phyloP scores from a whole-genome alignment of 2,797 vertebrate species.

The Neostethus bicornis region DNA sequence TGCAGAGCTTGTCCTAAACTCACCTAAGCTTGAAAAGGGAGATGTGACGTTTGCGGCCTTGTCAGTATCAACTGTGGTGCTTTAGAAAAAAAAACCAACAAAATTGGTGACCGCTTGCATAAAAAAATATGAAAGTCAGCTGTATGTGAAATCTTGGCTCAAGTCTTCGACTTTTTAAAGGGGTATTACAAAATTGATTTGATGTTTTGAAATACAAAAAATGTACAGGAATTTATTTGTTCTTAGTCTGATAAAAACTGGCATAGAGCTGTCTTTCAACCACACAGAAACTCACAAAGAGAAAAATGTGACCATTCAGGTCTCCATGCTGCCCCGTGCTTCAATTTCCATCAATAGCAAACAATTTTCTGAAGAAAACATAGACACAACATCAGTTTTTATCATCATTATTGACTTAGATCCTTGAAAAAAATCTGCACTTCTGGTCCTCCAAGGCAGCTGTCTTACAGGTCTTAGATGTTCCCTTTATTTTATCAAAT shows the following conservation, averaged over 20 bases:
- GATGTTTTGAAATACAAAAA: background rate
- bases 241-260: slow-evolving; percentile 5
- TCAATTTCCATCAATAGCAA: slow-evolving; percentile 7
- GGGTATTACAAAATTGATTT: background rate
- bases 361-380: slow-evolving; percentile 15
- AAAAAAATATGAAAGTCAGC: slow-evolving; percentile 17
- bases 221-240: background rate
- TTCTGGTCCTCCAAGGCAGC: too few relatives aligned
- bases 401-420: slow-evolving; percentile 4
- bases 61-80: slow-evolving; percentile 23
- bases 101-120: slow-evolving; percentile 24
- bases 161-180: background rate
- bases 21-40: slow-evolving; percentile 49
- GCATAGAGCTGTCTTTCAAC: slow-evolving; percentile 22
- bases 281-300: slow-evolving; percentile 24
- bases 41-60: slow-evolving; percentile 42
- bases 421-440: slow-evolving; percentile 8
- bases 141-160: background rate
- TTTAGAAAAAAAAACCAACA: slow-evolving; percentile 38
- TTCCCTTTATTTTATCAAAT: background rate
- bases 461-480: background rate
- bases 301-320: slow-evolving; percentile 26
- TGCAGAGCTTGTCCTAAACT: slow-evolving; percentile 46
- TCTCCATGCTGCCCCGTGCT: slow-evolving; percentile 17
- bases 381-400: background rate